These are phyloP conservation scores for Saguinus imperator DNA, from an alignment of 2,113 vertebrate genomes.

Conservation along the genomic window DNA sequence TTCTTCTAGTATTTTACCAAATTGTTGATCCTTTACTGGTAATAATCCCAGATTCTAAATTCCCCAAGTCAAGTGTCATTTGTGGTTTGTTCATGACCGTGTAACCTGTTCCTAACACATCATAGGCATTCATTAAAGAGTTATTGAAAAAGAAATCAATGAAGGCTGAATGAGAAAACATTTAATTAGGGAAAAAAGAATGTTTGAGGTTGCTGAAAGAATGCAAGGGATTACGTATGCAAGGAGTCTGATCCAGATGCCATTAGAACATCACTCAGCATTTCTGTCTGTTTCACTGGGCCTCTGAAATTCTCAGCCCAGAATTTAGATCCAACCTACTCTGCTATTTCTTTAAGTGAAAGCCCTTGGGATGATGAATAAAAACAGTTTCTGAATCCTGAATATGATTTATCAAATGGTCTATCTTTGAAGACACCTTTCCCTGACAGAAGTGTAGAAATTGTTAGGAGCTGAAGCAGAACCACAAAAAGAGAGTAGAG, in stretches of 20 bases:
- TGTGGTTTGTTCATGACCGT: neutral
- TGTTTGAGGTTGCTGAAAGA: neutral
- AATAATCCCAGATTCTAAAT: neutral
- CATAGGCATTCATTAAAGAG: neutral
- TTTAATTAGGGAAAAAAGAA: neutral
- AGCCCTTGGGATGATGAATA: neutral
- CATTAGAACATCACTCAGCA: neutral
- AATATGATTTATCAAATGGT: neutral
- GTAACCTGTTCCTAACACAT: neutral
- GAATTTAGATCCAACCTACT: neutral
- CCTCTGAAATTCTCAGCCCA: neutral
- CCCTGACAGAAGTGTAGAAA: neutral
- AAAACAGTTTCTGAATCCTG: neutral
- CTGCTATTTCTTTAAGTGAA: neutral
- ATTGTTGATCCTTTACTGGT: neutral
- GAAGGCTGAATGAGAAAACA: neutral
- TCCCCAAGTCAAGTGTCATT: neutral
- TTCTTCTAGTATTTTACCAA: neutral
- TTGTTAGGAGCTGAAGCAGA: neutral
- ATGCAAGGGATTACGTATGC: neutral
- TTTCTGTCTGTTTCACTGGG: neutral
- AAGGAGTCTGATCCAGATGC: neutral
- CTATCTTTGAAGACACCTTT: neutral
- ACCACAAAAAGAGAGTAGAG: neutral
- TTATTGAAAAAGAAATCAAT: neutral